These are phyloP conservation scores for Epinephelus fuscoguttatus DNA, from an alignment of 2,113 vertebrate genomes.

Conservation along the genomic window DNA sequence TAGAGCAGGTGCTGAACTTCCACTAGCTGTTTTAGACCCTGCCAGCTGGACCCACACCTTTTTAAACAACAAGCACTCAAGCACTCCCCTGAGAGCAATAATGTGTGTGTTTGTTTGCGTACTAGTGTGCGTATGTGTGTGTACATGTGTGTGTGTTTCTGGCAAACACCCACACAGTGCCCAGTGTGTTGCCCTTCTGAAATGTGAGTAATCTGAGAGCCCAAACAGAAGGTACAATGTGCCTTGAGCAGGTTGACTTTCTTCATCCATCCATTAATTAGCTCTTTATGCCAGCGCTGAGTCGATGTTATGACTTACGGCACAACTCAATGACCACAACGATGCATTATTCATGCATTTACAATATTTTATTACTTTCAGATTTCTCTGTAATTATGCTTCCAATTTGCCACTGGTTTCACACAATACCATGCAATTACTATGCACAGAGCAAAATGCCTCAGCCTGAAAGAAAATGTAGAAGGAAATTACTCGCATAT, in stretches of 20 bases:
- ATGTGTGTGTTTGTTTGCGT: conserved; percentile 5
- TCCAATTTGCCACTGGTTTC: conserved; percentile 44
- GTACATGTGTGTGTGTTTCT: conserved; percentile 2
- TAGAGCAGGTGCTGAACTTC: conserved; percentile 17
- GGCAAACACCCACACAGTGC: conserved; percentile 22
- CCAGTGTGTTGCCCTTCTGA: conserved; percentile 30
- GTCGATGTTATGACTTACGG: conserved; percentile 43
- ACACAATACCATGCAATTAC: conserved; percentile 48
- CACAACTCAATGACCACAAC: conserved; percentile 19
- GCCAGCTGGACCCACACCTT: conserved; percentile 25
- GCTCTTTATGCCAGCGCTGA: conserved; percentile 34
- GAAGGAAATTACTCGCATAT: conserved; percentile 32
- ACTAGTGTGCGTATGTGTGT: background rate
- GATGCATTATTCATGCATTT: conserved; percentile 50
- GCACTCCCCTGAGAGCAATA: conserved; percentile 23
- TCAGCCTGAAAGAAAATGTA: conserved; percentile 38
- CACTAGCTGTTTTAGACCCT: conserved; percentile 11
- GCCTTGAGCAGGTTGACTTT: conserved; percentile 54
- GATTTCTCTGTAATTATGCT: conserved; percentile 52
- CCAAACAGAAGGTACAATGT: conserved; percentile 50
- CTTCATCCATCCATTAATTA: conserved; percentile 59
- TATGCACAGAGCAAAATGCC: conserved; percentile 40
- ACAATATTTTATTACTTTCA: conserved; percentile 49
- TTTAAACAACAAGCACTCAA: conserved; percentile 13
- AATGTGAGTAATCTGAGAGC: conserved; percentile 51